phyloP scores from a whole-genome alignment of 2,888 invertebrate genomes.

The Drosophila mettleri region DNA sequence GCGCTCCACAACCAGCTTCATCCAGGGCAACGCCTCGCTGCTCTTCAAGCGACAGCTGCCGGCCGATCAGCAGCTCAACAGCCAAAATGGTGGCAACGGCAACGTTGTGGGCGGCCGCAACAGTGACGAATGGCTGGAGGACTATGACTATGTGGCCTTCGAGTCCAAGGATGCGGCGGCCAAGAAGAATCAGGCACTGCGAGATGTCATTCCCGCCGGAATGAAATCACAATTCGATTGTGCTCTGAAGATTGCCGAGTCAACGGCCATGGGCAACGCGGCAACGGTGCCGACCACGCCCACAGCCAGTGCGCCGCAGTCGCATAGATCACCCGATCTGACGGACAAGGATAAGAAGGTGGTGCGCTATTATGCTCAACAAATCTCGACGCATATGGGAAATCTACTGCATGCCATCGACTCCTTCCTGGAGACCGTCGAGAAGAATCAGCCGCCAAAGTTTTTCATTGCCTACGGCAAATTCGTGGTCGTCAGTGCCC shows the following conservation, averaged over 20 bases:
- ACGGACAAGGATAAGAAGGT: constrained; percentile 93
- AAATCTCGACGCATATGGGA: constrained; percentile 93
- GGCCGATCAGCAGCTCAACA: constrained; percentile 14
- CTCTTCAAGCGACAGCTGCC: constrained; percentile 88
- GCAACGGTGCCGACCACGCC: constrained; percentile 52
- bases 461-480: constrained; percentile 97
- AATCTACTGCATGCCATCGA: constrained; percentile 95
- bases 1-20: constrained; percentile 94
- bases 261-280: constrained; percentile 86
- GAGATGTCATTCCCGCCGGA: constrained; percentile 89
- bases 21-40: constrained; percentile 93
- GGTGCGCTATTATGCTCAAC: constrained; percentile 94
- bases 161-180: constrained; percentile 90
- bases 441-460: constrained; percentile 96
- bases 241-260: constrained; percentile 90
- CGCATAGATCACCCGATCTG: constrained; percentile 82
- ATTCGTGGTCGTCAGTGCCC: constrained; percentile 96
- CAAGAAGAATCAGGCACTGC: constrained; percentile 90
- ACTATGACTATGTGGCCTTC: constrained; percentile 96
- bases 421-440: constrained; percentile 95
- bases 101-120: constrained; percentile 36
- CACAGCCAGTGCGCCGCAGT: constrained; percentile 35
- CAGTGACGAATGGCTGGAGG: constrained; percentile 89
- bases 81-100: constrained; percentile 31
- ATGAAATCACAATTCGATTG: constrained; percentile 91